These are phyloP conservation scores for Lepisosteus osseus DNA, from an alignment of 2,113 vertebrate genomes.

Conservation along the genomic window DNA sequence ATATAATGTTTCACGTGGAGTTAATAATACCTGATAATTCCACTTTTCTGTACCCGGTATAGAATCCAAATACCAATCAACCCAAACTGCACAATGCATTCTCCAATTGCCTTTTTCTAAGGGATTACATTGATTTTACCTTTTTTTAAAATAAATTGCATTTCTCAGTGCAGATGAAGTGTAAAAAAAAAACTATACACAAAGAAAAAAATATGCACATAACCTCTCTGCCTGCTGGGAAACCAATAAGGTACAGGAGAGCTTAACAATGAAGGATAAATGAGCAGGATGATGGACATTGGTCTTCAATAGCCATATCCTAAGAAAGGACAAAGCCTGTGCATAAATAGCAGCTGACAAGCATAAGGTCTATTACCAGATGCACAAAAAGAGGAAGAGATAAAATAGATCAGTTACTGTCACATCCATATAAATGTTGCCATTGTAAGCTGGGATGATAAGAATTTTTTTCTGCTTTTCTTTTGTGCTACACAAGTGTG, in stretches of 20 bases:
- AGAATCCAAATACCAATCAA: no score
- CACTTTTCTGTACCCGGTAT: no score
- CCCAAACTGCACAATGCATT: background rate
- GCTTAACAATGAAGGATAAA: background rate
- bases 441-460: conserved; percentile 3
- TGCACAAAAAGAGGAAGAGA: conserved; percentile 3
- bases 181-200: background rate
- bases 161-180: background rate
- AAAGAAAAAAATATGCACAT: background rate
- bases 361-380: conserved; percentile 6
- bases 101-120: background rate
- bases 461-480: background rate
- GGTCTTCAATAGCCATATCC: background rate
- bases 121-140: background rate
- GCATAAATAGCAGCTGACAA: conserved; percentile 2
- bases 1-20: background rate
- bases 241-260: background rate
- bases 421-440: conserved; percentile 3
- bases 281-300: conserved; percentile 1
- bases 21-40: no score
- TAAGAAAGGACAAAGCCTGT: background rate
- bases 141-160: background rate
- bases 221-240: background rate
- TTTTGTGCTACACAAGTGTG: background rate
- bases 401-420: conserved; percentile 1